These are phyloP conservation scores for Myathropa florea DNA, from an alignment of 2,888 invertebrate genomes.

Conservation along the genomic window DNA sequence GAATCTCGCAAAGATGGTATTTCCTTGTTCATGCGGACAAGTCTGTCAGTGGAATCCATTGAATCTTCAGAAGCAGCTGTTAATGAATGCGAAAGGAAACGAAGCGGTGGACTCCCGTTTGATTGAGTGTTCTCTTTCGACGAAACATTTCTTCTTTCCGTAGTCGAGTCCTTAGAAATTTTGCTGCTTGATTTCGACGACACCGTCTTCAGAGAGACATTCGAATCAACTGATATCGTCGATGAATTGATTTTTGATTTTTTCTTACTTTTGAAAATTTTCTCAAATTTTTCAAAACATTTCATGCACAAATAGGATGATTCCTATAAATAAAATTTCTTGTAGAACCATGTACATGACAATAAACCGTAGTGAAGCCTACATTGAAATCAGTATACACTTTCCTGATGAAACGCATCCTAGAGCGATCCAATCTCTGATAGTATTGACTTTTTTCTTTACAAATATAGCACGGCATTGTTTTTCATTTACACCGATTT, in stretches of 20 bases:
- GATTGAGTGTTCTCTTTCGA: constrained; percentile 26
- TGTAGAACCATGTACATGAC: background rate
- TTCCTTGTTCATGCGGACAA: background rate
- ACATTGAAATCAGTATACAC: constrained; percentile 25
- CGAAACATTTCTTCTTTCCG: background rate
- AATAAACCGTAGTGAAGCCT: background rate
- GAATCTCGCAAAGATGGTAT: constrained; percentile 6
- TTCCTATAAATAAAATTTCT: constrained; percentile 7
- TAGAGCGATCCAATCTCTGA: constrained; percentile 20
- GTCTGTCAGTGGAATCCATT: constrained; percentile 11
- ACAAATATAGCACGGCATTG: constrained; percentile 39
- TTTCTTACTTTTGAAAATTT: constrained; percentile 20
- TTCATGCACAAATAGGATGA: constrained; percentile 4
- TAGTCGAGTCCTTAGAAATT: background rate
- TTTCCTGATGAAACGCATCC: constrained; percentile 34
- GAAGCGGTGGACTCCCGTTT: background rate
- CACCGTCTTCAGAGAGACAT: background rate
- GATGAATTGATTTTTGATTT: background rate
- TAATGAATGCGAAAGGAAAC: constrained; percentile 4
- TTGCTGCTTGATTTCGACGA: constrained; percentile 5
- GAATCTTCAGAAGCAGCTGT: background rate
- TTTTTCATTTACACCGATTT: background rate
- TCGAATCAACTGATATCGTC: background rate
- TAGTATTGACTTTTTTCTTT: constrained; percentile 4
- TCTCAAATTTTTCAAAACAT: constrained; percentile 46